A percentile compares a stretch with the other conserved stretches of the same genome.
Evolutionary conservation across 2,888 invertebrate genomes (phyloP).

Genomic region (Nebria salina): DNA sequence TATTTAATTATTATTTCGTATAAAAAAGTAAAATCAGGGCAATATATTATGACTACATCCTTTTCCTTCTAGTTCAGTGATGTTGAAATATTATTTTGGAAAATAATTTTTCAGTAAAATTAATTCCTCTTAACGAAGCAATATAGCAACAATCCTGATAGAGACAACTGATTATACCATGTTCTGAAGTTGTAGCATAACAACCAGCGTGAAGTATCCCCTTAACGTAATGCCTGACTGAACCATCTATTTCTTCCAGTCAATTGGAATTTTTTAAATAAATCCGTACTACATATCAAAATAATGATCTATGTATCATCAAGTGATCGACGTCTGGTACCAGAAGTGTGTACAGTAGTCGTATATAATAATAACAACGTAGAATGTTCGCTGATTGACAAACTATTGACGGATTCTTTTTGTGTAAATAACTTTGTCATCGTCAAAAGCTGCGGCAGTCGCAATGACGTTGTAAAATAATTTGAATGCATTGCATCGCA

Average conservation of each 20-base stretch:
- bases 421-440: conserved; percentile 17
- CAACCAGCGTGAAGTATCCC: not conserved
- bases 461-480: conserved; percentile 11
- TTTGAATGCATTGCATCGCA: conserved; percentile 20
- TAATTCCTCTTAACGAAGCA: too few relatives aligned
- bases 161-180: too few relatives aligned
- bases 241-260: not conserved
- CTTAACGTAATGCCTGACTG: not conserved
- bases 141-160: too few relatives aligned
- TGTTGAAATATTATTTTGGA: too few relatives aligned
- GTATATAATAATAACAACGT: not conserved
- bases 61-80: too few relatives aligned
- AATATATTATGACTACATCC: too few relatives aligned
- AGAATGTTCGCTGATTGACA: not conserved
- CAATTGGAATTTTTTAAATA: not conserved
- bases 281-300: not conserved
- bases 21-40: too few relatives aligned
- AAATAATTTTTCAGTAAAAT: too few relatives aligned
- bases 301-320: not conserved
- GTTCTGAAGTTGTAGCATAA: not conserved
- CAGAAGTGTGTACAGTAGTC: not conserved
- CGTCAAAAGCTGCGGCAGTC: not conserved
- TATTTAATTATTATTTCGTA: too few relatives aligned
- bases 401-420: not conserved
- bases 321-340: not conserved